These are phyloP conservation scores for Cathartes aura DNA, from an alignment of 2,113 vertebrate species.

Conservation along the genomic window DNA sequence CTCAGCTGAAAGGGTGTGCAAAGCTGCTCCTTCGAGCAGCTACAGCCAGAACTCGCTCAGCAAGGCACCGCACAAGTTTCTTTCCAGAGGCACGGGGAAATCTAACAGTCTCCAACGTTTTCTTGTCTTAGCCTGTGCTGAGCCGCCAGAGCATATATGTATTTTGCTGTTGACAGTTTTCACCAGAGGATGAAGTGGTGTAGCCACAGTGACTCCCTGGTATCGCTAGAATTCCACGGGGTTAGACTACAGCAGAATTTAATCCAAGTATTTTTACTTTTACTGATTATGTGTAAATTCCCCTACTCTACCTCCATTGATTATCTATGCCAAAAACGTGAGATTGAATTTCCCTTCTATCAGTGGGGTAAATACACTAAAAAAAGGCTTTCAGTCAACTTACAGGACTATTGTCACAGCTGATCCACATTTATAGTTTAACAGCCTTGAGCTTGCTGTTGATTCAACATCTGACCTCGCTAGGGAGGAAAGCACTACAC, in stretches of 20 bases:
- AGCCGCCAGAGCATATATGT: fast-evolving
- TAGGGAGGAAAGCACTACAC: neutral
- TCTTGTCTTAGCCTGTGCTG: neutral
- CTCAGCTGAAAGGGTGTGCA: neutral
- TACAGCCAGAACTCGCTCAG: neutral
- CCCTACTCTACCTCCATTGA: neutral
- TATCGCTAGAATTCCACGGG: neutral
- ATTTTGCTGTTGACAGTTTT: neutral
- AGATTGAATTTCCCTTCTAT: neutral
- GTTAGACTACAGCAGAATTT: neutral
- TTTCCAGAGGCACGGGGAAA: fast-evolving
- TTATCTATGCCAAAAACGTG: neutral
- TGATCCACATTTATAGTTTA: neutral
- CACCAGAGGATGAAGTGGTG: neutral
- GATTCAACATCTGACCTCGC: neutral
- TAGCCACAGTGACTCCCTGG: neutral
- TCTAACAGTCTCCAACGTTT: fast-evolving
- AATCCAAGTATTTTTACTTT: neutral
- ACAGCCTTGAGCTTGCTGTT: neutral
- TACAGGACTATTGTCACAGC: neutral
- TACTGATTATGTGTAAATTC: neutral
- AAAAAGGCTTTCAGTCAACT: neutral
- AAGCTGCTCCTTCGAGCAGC: neutral
- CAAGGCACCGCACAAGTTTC: neutral
- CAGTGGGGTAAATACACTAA: neutral